Percentiles rank a stretch among this genome's conserved stretches.
phyloP scores from a whole-genome alignment of 92 coral and sea anemone genomes.

The Galaxea fascicularis region DNA sequence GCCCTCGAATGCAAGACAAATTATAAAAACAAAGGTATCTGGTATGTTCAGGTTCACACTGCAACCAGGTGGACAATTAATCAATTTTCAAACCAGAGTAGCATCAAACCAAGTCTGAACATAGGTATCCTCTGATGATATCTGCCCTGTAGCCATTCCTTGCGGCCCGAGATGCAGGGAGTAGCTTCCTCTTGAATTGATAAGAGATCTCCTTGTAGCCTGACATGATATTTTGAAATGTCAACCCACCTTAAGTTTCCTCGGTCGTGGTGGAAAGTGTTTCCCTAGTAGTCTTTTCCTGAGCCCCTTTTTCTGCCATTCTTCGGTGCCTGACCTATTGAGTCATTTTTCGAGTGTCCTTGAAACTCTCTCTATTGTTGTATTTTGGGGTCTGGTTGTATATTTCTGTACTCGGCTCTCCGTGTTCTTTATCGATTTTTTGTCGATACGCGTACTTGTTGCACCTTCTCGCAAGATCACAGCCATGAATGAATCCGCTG shows the following conservation, averaged over 20 bases:
- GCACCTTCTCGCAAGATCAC: slow-evolving; percentile 40
- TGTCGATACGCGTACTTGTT: slow-evolving; percentile 14
- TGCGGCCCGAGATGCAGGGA: slow-evolving; percentile 26
- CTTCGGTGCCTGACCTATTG: slow-evolving; percentile 10
- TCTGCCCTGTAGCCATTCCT: slow-evolving; percentile 5
- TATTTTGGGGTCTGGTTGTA: slow-evolving; percentile 40
- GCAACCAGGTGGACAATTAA: too few species aligned
- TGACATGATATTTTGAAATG: slow-evolving; percentile 35
- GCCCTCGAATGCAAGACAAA: slow-evolving; percentile 46
- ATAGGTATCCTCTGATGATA: slow-evolving; percentile 72
- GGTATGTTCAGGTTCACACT: too few species aligned
- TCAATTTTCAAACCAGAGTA: too few species aligned
- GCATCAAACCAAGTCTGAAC: too few species aligned
- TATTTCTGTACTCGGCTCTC: slow-evolving; percentile 42
- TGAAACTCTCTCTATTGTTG: slow-evolving; percentile 48
- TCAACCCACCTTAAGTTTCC: slow-evolving; percentile 34
- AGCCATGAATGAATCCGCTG: slow-evolving; percentile 13
- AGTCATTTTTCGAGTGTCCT: slow-evolving; percentile 41
- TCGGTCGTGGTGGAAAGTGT: slow-evolving; percentile 33
- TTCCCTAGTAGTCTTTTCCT: slow-evolving; percentile 29
- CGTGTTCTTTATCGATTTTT: slow-evolving; percentile 48
- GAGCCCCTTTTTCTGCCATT: slow-evolving; percentile 31
- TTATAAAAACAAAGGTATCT: slow-evolving; percentile 71
- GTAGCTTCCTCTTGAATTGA: slow-evolving; percentile 65
- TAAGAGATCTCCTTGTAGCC: background rate